Evolutionary conservation across 1,140 invertebrate genomes (phyloP).

Genomic region (Hyles euphorbiae): DNA sequence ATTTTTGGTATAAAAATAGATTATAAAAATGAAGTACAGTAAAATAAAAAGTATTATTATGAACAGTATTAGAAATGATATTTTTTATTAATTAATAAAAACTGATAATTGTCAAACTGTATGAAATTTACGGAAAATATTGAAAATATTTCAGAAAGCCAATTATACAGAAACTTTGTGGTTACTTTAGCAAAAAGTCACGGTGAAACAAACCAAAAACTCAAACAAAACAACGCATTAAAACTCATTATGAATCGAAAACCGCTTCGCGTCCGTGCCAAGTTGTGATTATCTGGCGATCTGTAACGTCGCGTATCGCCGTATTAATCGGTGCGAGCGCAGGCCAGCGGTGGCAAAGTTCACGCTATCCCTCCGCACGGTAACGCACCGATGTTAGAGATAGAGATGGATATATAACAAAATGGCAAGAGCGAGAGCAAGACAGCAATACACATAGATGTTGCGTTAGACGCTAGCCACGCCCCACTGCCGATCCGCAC

Average conservation of each 20-base stretch:
- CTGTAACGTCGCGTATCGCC: conserved; percentile 53
- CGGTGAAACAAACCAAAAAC: not conserved
- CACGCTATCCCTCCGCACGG: conserved; percentile 55
- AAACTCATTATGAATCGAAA: conserved; percentile 16
- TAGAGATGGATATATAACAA: conserved; percentile 24
- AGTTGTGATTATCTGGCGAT: conserved; percentile 56
- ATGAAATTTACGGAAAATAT: too few relatives aligned
- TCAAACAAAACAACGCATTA: too few relatives aligned
- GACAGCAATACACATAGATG: conserved; percentile 49
- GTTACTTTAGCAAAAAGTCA: too few relatives aligned
- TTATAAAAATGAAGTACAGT: too few relatives aligned
- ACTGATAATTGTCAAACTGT: too few relatives aligned
- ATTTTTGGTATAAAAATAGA: too few relatives aligned
- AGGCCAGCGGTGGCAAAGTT: conserved; percentile 53
- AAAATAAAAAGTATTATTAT: too few relatives aligned
- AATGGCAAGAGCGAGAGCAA: conserved; percentile 19
- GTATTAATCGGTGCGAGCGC: conserved; percentile 57
- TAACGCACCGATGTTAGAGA: conserved; percentile 58
- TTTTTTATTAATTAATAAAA: too few relatives aligned
- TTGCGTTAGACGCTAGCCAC: conserved; percentile 67
- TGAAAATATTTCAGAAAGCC: too few relatives aligned
- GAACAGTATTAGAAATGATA: too few relatives aligned
- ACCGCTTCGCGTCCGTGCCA: conserved; percentile 30
- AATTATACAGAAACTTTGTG: too few relatives aligned
- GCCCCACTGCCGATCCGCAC: conserved; percentile 45